Percentiles rank a stretch among this genome's conserved stretches.
Evolutionary conservation across 2,113 vertebrate genomes (phyloP).

Genomic region (Gymnobelideus leadbeateri): DNA sequence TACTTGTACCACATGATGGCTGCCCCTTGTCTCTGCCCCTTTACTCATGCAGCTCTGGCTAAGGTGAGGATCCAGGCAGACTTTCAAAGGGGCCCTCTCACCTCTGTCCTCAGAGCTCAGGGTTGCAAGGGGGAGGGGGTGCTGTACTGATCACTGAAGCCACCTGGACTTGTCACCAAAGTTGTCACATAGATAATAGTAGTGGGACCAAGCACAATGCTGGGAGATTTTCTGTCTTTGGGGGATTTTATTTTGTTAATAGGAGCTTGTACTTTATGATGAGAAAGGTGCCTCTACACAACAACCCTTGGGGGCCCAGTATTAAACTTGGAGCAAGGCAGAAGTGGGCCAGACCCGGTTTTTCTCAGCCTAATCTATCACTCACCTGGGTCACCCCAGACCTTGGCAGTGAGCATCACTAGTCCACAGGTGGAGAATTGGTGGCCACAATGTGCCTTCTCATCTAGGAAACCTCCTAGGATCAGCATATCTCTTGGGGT

Average conservation of each 20-base stretch:
- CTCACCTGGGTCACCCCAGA: neutral
- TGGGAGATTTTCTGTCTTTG: neutral
- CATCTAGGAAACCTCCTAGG: neutral
- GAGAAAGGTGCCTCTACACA: conserved; percentile 9
- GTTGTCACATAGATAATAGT: neutral
- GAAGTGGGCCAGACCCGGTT: neutral
- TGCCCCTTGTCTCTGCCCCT: conserved; percentile 19
- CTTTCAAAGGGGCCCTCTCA: neutral
- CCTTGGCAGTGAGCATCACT: neutral
- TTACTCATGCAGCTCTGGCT: neutral
- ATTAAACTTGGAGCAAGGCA: neutral
- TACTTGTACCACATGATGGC: neutral
- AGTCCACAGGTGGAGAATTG: neutral
- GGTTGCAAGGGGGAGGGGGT: neutral
- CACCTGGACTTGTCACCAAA: neutral
- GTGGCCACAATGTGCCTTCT: neutral
- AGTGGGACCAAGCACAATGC: neutral
- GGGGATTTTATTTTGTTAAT: neutral
- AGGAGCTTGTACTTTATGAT: conserved; percentile 30
- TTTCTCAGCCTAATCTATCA: conserved; percentile 28
- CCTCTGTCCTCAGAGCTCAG: neutral
- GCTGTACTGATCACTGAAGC: neutral
- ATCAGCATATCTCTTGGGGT: neutral
- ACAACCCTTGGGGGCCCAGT: neutral
- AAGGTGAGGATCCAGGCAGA: neutral